Conservation (phyloP, 2,113 vertebrate genomes). For the Athene noctua region DNA sequence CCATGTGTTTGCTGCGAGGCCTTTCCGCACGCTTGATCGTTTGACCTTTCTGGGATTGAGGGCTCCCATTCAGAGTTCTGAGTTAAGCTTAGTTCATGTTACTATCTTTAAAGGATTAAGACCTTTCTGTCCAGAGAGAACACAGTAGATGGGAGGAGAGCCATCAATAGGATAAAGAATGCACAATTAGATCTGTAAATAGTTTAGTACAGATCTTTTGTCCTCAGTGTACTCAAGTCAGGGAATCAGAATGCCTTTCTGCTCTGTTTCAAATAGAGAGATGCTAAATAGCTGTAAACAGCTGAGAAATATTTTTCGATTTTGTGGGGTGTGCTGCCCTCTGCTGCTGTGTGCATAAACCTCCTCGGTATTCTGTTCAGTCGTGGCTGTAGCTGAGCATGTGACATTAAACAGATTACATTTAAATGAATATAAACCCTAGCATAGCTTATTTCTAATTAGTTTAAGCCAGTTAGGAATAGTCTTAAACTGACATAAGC, state of each 20-base stretch:
- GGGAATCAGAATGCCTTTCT: neutral
- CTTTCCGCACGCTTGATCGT: neutral
- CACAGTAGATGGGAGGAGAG: neutral
- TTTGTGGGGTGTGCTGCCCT: slow-evolving; percentile 54
- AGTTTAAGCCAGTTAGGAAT: slow-evolving; percentile 11
- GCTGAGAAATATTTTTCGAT: neutral
- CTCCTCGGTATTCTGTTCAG: neutral
- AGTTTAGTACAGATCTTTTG: neutral
- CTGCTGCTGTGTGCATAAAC: neutral
- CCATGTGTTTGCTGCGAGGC: neutral
- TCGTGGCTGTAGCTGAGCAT: neutral
- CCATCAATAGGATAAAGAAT: neutral
- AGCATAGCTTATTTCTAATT: slow-evolving; percentile 8
- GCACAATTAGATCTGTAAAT: neutral
- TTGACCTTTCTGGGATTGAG: neutral
- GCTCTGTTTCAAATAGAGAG: neutral
- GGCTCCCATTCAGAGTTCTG: neutral
- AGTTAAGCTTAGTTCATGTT: neutral
- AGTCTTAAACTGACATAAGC: slow-evolving; percentile 33
- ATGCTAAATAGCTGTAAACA: neutral
- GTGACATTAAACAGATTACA: neutral
- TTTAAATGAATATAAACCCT: neutral
- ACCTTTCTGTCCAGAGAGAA: neutral
- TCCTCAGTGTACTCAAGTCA: neutral
- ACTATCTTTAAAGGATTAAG: neutral